phyloP scores from a whole-genome alignment of 1,140 invertebrate genomes.

The Eriosoma lanigerum region DNA sequence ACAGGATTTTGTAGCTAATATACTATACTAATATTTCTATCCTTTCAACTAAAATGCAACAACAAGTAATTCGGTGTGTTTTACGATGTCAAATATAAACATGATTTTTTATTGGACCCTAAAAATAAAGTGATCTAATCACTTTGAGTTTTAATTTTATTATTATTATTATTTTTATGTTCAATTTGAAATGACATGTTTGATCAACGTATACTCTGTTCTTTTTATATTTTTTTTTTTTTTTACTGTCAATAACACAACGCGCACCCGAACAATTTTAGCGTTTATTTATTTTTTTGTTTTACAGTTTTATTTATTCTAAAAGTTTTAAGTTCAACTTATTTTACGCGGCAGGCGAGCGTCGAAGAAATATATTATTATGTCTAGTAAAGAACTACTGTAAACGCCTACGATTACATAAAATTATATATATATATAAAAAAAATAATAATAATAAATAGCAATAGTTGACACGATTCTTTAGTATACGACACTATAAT shows the following conservation, averaged over 20 bases:
- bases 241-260: background rate
- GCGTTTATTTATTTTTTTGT: background rate
- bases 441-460: slow-evolving; percentile 13
- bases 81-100: background rate
- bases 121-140: background rate
- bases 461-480: background rate
- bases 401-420: background rate
- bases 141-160: background rate
- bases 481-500: background rate
- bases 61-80: background rate
- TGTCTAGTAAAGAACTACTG: background rate
- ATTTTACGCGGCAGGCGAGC: background rate
- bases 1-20: no score
- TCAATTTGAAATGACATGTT: no score
- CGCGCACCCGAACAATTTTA: no score
- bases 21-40: no score
- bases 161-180: background rate
- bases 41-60: no score
- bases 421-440: no score
- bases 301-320: background rate
- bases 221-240: no score
- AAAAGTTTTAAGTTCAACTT: background rate
- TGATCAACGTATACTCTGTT: no score
- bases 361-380: background rate
- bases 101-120: no score